phyloP scores from a whole-genome alignment of 2,797 vertebrate genomes.

The Cossypha caffra region DNA sequence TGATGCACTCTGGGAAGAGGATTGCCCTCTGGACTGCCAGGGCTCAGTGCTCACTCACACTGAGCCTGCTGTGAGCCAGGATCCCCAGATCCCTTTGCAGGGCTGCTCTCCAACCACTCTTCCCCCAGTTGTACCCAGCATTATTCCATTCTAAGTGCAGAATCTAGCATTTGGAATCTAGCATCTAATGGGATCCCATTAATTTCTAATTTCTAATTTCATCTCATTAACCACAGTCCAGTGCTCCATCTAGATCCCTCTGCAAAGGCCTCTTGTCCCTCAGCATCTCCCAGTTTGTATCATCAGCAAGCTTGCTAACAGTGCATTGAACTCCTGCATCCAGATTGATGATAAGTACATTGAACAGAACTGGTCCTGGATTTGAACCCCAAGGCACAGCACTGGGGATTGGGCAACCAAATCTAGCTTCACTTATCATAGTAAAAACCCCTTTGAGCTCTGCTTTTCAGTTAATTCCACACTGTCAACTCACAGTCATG shows the following conservation, averaged over 20 bases:
- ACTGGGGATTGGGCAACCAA: background rate
- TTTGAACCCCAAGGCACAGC: background rate
- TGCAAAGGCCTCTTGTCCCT: background rate
- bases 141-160: background rate
- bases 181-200: too few relatives aligned
- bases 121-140: background rate
- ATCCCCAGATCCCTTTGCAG: background rate
- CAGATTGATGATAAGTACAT: rapidly evolving
- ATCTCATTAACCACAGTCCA: background rate
- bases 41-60: background rate
- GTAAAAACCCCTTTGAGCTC: background rate
- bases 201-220: background rate
- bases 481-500: background rate
- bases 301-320: background rate
- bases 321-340: background rate
- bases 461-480: background rate
- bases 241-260: background rate
- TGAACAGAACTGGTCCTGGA: background rate
- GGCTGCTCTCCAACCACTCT: background rate
- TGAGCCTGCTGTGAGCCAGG: background rate
- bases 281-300: background rate
- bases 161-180: background rate
- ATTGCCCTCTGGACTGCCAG: background rate
- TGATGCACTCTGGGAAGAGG: background rate
- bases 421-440: background rate